Evolutionary conservation across 2,113 vertebrate genomes (phyloP).

Genomic region (Lepisosteus osseus): DNA sequence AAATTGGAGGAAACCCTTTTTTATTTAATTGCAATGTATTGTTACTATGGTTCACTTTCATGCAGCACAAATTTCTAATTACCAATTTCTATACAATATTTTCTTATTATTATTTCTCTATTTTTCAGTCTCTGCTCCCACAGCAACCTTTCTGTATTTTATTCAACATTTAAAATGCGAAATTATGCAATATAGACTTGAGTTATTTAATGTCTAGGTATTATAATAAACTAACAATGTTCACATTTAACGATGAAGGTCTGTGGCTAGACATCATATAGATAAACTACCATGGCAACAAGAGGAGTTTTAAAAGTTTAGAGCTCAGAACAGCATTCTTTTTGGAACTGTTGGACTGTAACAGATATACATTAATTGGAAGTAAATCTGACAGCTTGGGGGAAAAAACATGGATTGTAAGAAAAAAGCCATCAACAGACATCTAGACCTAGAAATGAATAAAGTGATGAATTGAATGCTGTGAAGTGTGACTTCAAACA

Average conservation of each 20-base stretch:
- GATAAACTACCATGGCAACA: slow-evolving; percentile 51
- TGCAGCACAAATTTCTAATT: no score
- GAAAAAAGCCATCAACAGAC: slow-evolving; percentile 37
- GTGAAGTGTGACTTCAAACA: slow-evolving; percentile 47
- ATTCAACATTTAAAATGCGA: no score
- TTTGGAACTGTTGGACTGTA: slow-evolving; percentile 57
- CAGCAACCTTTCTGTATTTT: no score
- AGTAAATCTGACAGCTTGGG: slow-evolving; percentile 69
- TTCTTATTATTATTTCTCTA: no score
- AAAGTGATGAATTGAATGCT: slow-evolving; percentile 34
- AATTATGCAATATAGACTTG: neutral
- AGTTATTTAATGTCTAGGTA: neutral
- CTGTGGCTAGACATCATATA: neutral
- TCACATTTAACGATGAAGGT: slow-evolving; percentile 21
- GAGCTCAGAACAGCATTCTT: slow-evolving; percentile 35
- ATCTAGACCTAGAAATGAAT: slow-evolving; percentile 49
- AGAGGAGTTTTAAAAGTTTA: slow-evolving; percentile 51
- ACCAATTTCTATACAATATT: no score
- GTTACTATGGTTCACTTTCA: no score
- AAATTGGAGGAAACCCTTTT: no score
- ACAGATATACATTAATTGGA: slow-evolving; percentile 73
- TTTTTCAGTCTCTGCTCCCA: no score
- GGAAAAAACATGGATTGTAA: slow-evolving; percentile 44
- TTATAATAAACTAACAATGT: slow-evolving; percentile 31
- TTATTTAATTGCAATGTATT: no score